Conservation (phyloP, 2,113 vertebrate genomes). For the Osmerus mordax region DNA sequence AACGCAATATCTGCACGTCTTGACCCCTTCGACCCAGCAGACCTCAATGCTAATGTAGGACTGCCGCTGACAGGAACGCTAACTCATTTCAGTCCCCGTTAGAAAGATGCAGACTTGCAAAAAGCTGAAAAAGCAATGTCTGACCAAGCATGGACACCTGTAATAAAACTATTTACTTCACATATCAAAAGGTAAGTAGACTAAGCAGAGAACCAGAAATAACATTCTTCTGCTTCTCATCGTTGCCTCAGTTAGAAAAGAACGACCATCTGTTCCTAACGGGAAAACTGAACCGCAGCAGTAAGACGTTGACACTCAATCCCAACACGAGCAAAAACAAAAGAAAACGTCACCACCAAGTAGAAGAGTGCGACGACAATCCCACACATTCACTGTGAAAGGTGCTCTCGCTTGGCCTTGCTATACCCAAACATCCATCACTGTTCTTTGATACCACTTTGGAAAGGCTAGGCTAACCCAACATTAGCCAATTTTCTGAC, state of each 20-base stretch:
- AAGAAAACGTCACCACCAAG: no score
- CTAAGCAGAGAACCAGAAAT: not conserved
- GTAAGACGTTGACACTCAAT: no score
- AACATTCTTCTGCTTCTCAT: no score
- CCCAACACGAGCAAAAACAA: no score
- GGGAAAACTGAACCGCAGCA: no score
- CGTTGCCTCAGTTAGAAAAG: no score
- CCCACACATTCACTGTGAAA: no score
- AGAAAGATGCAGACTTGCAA: not conserved
- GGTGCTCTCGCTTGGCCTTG: no score
- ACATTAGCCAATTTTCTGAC: slow-evolving; percentile 59
- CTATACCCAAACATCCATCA: slow-evolving; percentile 32
- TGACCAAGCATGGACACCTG: not conserved
- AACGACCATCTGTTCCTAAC: no score
- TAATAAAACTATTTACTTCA: not conserved
- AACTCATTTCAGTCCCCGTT: not conserved
- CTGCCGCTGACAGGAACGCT: no score
- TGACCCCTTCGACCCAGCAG: not conserved
- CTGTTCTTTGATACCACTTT: slow-evolving; percentile 51
- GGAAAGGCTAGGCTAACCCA: slow-evolving; percentile 46
- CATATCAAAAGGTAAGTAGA: not conserved
- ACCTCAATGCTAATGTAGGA: not conserved
- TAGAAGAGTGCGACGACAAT: no score
- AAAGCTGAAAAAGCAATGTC: not conserved
- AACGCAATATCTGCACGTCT: slow-evolving; percentile 4